These are phyloP conservation scores for Cepphus grylle DNA, from an alignment of 2,113 vertebrate species.

Conservation along the genomic window DNA sequence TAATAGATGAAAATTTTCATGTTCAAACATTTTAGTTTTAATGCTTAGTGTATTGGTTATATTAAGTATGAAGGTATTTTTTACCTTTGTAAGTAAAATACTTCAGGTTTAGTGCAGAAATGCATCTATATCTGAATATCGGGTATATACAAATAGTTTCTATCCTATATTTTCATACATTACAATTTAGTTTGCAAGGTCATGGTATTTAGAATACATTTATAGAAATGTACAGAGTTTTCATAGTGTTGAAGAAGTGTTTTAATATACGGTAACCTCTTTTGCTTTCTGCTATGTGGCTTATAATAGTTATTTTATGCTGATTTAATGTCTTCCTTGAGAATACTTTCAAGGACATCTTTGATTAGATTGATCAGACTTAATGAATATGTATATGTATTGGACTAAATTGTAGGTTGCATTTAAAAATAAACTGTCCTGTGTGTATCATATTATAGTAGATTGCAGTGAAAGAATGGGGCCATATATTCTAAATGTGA, in stretches of 20 bases:
- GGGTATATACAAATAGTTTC: background rate
- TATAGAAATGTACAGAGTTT: background rate
- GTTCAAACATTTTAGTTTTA: background rate
- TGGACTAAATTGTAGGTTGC: constrained; percentile 52
- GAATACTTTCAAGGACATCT: constrained; percentile 61
- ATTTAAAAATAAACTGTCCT: constrained; percentile 67
- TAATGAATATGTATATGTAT: constrained; percentile 71
- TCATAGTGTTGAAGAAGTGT: background rate
- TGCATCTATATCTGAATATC: background rate
- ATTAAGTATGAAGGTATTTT: background rate
- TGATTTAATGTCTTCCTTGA: constrained; percentile 55
- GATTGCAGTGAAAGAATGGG: background rate
- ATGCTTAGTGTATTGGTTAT: background rate
- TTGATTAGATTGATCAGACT: constrained; percentile 69
- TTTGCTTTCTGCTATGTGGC: background rate
- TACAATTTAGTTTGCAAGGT: background rate
- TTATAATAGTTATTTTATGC: constrained; percentile 53
- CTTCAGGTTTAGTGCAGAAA: background rate
- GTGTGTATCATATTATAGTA: background rate
- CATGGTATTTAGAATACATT: background rate
- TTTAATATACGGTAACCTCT: background rate
- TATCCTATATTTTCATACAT: background rate
- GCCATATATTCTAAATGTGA: background rate
- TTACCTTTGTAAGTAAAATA: background rate
- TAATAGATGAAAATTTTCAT: background rate